Evolutionary conservation across 2,113 vertebrate species (phyloP), one percentile per base, ranked within the genome.

Genomic region (Myotis brandtii): DNA sequence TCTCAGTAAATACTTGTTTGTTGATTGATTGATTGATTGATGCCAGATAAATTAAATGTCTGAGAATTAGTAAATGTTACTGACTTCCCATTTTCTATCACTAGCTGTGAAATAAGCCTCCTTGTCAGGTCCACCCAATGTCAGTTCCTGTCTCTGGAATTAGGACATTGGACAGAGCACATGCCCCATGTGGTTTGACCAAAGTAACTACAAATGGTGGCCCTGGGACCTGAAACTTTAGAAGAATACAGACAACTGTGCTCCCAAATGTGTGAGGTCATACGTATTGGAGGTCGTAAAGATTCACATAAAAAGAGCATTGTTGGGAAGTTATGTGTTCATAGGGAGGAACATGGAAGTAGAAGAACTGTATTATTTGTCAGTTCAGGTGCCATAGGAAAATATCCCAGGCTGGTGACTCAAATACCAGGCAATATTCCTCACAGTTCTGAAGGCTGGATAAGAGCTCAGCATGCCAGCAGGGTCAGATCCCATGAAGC

Each of bases 31-130:
- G 70, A 80, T 21, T 84, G 81, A 70, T 69, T 75, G 86, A 90
- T 72, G n/a, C n/a, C 50, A 80, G 87, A 87, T 95, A 90, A 91
- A 59, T 80, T 27, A 91, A 54, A 89, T 93, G 7, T 84, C 79
- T 93, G 43, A 80, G 70, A 93, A 96, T 95, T 96, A 92, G 83
- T 56, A 83, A 72, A 91, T 32, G 25, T 90, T 93, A 46, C 80
- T 69, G 46, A 83, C 66, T 87, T 95, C 46, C 30, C 25, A 91
- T 81, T 92, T 92, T 94, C 75, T 92, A 77, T 84, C 25, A 43
- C 8, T 81, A 32, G n/a, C n/a, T 96, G 37, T 92, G 76, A 92
- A 92, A 72, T 62, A 70, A 89, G 56, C 72, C n/a, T 77, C n/a
- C 11, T 54, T 67, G 20, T 52, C 43, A 18, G 59, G 21, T 54